Conservation (phyloP, 2,888 invertebrate genomes). For the Petrophora chlorosata region DNA sequence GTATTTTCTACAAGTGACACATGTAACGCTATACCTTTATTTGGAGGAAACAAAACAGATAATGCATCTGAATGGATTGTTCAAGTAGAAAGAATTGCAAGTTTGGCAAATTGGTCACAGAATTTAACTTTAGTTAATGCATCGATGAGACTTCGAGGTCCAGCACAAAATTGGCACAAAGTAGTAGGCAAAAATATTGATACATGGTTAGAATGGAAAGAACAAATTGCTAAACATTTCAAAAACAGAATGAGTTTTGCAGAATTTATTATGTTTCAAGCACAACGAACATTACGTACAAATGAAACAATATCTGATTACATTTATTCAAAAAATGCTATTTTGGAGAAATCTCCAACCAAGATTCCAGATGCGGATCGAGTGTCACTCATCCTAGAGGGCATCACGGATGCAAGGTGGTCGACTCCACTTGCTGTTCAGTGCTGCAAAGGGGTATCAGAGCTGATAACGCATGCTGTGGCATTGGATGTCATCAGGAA, state of each 20-base stretch:
- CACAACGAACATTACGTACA: not conserved
- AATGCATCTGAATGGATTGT: conserved; percentile 1
- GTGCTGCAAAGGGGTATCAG: not conserved
- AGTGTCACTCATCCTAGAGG: not conserved
- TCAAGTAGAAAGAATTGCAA: conserved; percentile 1
- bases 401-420: not conserved
- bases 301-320: conserved; percentile 1
- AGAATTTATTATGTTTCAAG: conserved; percentile 5
- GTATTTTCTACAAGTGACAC: not conserved
- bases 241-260: not conserved
- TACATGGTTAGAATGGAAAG: not conserved
- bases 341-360: not conserved
- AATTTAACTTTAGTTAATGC: conserved; percentile 2
- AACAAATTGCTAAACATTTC: not conserved
- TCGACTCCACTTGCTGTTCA: not conserved
- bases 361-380: not conserved
- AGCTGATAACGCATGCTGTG: not conserved
- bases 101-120: conserved; percentile 2
- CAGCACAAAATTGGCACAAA: not conserved
- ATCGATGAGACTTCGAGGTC: not conserved
- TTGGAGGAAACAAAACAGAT: not conserved
- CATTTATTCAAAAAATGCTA: conserved; percentile 2
- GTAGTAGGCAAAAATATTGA: not conserved
- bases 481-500: not conserved
- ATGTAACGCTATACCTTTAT: not conserved